Conservation (phyloP, 2,888 invertebrate genomes). For the Miltochrista miniata region DNA sequence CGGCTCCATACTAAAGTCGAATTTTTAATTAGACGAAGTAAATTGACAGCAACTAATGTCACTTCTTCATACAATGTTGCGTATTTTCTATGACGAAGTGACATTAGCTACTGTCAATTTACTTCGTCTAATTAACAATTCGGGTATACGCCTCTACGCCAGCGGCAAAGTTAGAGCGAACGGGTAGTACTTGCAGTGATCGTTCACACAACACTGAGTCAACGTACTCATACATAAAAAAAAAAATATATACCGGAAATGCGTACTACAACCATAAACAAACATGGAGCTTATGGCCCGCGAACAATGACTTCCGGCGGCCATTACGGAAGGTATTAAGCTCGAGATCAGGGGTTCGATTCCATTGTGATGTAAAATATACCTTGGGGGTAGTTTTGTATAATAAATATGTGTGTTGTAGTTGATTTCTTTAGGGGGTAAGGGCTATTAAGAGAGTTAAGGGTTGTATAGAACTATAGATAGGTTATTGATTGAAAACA, state of each 20-base stretch:
- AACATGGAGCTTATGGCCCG: conserved; percentile 43
- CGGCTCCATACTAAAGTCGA: too few relatives aligned
- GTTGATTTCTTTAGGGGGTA: conserved; percentile 4
- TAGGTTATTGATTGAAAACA: too few relatives aligned
- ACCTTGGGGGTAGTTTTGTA: conserved; percentile 15
- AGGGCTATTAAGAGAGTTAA: not conserved
- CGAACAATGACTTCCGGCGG: conserved; percentile 52
- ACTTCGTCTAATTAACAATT: too few relatives aligned
- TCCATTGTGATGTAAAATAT: conserved; percentile 31
- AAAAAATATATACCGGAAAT: conserved; percentile 29
- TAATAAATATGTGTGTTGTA: conserved; percentile 2
- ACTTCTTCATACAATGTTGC: too few relatives aligned
- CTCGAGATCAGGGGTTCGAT: conserved; percentile 18
- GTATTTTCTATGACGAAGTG: too few relatives aligned
- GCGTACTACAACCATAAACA: conserved; percentile 27
- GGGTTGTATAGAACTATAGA: not conserved
- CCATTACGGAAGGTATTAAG: conserved; percentile 27
- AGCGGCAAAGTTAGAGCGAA: not conserved
- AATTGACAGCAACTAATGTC: too few relatives aligned
- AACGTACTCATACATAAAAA: too few relatives aligned
- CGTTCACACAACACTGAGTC: too few relatives aligned
- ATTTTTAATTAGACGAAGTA: too few relatives aligned
- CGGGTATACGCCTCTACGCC: too few relatives aligned
- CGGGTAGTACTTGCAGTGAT: not conserved
- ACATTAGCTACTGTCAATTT: too few relatives aligned